phyloP scores from a whole-genome alignment of 2,797 vertebrate species.

The Acanthurus lineatus region DNA sequence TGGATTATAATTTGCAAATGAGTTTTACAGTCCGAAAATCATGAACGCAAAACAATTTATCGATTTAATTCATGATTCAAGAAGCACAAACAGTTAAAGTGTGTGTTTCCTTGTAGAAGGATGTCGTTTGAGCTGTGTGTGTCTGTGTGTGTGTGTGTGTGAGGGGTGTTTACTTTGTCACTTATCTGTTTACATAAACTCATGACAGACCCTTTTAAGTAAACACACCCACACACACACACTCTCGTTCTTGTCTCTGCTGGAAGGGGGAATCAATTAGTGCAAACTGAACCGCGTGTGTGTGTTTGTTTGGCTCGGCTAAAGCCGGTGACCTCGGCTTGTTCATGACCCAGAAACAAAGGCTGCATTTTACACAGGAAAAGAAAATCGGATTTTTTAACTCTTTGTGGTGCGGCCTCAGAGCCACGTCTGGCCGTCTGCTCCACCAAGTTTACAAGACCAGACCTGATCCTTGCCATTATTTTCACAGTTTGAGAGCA shows the following conservation, averaged over 20 bases:
- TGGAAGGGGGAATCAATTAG: slow-evolving; percentile 72
- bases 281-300: slow-evolving; percentile 48
- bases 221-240: slow-evolving; percentile 61
- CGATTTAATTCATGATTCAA: neutral
- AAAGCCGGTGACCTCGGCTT: slow-evolving; percentile 70
- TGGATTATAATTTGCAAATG: slow-evolving; percentile 42
- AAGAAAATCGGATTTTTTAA: slow-evolving; percentile 41
- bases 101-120: slow-evolving; percentile 10
- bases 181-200: slow-evolving; percentile 78
- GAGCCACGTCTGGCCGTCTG: slow-evolving; percentile 3
- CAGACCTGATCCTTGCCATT: slow-evolving; percentile 43
- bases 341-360: slow-evolving; percentile 75
- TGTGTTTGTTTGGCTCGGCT: slow-evolving; percentile 70
- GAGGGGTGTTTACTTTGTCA: slow-evolving; percentile 70
- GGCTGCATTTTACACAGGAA: slow-evolving; percentile 67
- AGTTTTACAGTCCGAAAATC: slow-evolving; percentile 20
- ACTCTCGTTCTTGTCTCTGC: slow-evolving; percentile 36
- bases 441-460: slow-evolving; percentile 44
- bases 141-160: slow-evolving; percentile 31
- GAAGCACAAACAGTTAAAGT: neutral
- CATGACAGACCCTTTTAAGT: slow-evolving; percentile 68
- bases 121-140: slow-evolving; percentile 9
- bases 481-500: slow-evolving; percentile 40
- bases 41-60: neutral
- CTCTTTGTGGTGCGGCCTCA: slow-evolving; percentile 35